phyloP scores from a whole-genome alignment of 23 tunicate species.

The Styela clava region DNA sequence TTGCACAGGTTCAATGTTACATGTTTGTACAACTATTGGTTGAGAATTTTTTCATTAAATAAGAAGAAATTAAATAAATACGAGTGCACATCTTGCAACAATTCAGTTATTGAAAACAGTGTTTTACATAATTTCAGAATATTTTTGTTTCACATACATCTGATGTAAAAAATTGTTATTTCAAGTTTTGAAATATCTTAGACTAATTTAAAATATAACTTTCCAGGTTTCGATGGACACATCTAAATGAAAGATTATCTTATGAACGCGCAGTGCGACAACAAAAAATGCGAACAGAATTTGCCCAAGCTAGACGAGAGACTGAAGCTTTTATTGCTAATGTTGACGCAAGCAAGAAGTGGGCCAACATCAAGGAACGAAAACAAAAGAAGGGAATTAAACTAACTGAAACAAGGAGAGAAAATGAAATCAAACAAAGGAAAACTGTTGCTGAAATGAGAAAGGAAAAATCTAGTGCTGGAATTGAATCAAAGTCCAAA shows the following conservation, averaged over 20 bases:
- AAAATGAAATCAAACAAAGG: constrained; percentile 53
- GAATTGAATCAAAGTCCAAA: not conserved
- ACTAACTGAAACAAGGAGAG: constrained; percentile 37
- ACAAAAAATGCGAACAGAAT: constrained; percentile 67
- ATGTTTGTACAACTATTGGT: no score
- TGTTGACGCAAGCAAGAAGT: constrained; percentile 52
- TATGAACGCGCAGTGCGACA: constrained; percentile 46
- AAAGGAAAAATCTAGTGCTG: constrained; percentile 14
- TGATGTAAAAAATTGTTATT: not conserved
- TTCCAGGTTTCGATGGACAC: constrained; percentile 82
- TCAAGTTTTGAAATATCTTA: not conserved
- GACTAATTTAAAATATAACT: not conserved
- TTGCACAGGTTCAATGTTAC: constrained; percentile 93
- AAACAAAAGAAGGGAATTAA: constrained; percentile 54
- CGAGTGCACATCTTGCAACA: not conserved
- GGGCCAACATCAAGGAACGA: constrained; percentile 56
- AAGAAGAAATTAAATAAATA: no score
- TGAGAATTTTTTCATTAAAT: no score
- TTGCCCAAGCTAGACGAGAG: constrained; percentile 64
- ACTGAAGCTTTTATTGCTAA: constrained; percentile 62
- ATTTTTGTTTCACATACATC: not conserved
- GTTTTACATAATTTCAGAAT: not conserved
- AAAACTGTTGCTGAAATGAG: constrained; percentile 85
- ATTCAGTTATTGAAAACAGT: not conserved
- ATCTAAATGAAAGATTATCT: constrained; percentile 52